Base-by-base conservation (phyloP, 2,888 invertebrate species). In the Metellina segmentata region DNA sequence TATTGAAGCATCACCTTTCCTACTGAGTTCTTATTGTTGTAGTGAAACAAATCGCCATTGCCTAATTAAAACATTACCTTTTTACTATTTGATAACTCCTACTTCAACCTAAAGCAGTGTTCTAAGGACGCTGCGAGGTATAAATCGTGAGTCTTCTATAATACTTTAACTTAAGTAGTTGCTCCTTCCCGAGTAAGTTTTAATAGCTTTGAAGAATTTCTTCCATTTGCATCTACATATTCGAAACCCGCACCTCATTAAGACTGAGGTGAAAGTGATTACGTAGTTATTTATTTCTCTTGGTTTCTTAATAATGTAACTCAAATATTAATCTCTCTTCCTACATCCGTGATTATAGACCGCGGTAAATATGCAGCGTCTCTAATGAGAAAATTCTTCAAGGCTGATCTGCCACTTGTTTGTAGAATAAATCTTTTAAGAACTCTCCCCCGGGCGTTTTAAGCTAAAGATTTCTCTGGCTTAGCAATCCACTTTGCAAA, bases 271-370 rank as follows among this genome's bases (percentile, higher is more conserved):
- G 61, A 61, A 61, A 61, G 61, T 61, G 61, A 61, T 61, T 61
- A 61, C 16, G 61, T 61, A 61, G 61, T 61, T 61, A 61, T 61
- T 61, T 61, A 61, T 61, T 61, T 61, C 61, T 61, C 61, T 61
- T 61, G 61, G 61, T 61, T 61, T 61, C 61, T 61, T 61, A 61
- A 61, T 61, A 61, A 61, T 61, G 61, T 61, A 61, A 61, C 61
- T 61, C 61, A 61, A 61, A 61, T 61, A 61, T 61, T 61, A 61
- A 61, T 61, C 61, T 61, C 61, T 61, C 13, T 61, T 61, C 61
- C 61, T 8, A 61, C 61, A 61, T 61, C 61, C 61, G 61, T 9
- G 61, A 61, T 61, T 61, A 61, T 61, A 61, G 61, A 16, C 13
- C 8, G 61, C 6, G 34, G 34, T 34, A 34, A 34, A 34, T 34